Base-by-base conservation (phyloP, 2,888 invertebrate genomes). In the Eupithecia dodoneata region DNA sequence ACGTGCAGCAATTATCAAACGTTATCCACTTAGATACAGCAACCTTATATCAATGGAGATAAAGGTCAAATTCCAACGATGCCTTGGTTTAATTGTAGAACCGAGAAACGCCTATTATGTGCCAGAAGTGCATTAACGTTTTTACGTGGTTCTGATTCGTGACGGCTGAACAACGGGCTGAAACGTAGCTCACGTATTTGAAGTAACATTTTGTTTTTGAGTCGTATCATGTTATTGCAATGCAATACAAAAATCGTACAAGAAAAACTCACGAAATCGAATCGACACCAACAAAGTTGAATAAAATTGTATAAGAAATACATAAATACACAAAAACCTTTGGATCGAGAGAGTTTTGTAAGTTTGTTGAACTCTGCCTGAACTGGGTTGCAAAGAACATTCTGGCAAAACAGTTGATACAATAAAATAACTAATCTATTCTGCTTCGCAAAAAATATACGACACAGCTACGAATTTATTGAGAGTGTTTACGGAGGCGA, bases 131-230 rank as follows among this genome's bases (percentile, higher is more conserved):
- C 72, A 78, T 80, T 80, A 76, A 52, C 73, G 78, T 81, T 82
- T 81, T 79, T 74, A 73, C 74, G 45, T n/a, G 67, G 18, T 12
- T 30, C 75, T 74, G 73, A 81, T 63, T 81, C 84, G 85, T 85
- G 85, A 87, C 87, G 85, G 83, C 87, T 85, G 81, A 78, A 83
- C 84, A 75, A 79, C 73, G 76, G 80, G 82, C 18, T 79, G 77
- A 77, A 73, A 72, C 59, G 9, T n/a, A 30, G 30, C 30, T 1
- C 9, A 18, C 18, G n/a, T 55, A 18, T 55, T 55, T 70, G 47
- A 74, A 67, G 73, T 77, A 77, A 75, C 71, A 75, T 79, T 13
- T 42, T 5, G 2, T 66, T 42, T 30, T 63, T 30, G 18, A n/a
- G 3, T 9, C 18, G 18, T n/a, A 9, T 59, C 9, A 10, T 59